These are phyloP conservation scores for Hylia prasina DNA, from an alignment of 2,113 vertebrate species.

Conservation along the genomic window DNA sequence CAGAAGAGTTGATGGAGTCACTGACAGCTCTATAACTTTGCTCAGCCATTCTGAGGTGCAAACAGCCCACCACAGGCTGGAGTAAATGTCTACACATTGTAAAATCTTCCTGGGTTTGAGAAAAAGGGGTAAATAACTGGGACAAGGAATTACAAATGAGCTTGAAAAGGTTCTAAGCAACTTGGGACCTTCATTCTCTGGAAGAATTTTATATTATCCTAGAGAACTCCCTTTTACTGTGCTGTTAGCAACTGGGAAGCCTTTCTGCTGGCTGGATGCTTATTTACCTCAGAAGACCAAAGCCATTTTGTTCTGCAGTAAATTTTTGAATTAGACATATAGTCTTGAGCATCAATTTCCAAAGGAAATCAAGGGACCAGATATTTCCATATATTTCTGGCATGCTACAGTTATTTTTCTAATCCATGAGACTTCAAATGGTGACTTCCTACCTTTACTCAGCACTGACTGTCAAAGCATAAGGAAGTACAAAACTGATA, in stretches of 20 bases:
- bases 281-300: constrained; percentile 14
- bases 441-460: background rate
- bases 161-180: background rate
- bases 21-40: background rate
- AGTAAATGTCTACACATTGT: background rate
- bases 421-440: background rate
- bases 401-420: background rate
- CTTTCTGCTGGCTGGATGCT: background rate
- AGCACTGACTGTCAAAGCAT: background rate
- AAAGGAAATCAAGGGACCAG: background rate
- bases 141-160: background rate
- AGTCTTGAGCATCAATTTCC: background rate
- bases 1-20: background rate
- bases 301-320: background rate
- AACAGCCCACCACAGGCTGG: background rate
- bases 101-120: background rate
- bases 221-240: background rate
- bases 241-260: background rate
- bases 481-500: background rate
- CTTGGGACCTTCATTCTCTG: background rate
- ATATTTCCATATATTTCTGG: background rate
- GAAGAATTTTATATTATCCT: background rate
- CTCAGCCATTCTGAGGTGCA: background rate
- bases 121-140: background rate
- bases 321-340: background rate